A percentile compares a stretch with the other conserved stretches of the same genome.
These are phyloP conservation scores for Noturus placidus DNA, from an alignment of 2,113 vertebrate species.

Conservation along the genomic window DNA sequence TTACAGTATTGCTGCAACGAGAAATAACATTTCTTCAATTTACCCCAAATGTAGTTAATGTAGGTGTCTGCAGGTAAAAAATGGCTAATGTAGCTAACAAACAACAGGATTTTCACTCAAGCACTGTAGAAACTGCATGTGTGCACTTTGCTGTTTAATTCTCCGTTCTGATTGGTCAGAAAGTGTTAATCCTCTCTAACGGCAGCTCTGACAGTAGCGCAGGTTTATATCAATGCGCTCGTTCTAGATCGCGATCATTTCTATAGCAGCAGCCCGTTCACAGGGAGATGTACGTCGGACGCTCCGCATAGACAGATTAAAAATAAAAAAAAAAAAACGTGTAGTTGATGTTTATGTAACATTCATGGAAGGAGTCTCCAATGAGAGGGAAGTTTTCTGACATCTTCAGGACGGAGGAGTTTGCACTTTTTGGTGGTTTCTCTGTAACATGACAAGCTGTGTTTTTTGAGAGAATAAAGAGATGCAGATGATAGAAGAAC, in stretches of 20 bases:
- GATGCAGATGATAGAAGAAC: too few relatives aligned
- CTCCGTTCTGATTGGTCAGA: background rate
- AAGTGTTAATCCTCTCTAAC: background rate
- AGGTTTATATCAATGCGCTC: background rate
- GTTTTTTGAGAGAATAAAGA: too few relatives aligned
- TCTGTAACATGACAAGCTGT: too few relatives aligned
- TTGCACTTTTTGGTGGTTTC: too few relatives aligned
- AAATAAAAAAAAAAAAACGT: too few relatives aligned
- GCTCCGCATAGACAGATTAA: too few relatives aligned
- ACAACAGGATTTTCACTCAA: background rate
- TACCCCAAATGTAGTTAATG: background rate
- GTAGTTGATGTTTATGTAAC: too few relatives aligned
- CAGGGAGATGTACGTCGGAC: too few relatives aligned
- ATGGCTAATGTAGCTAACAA: background rate
- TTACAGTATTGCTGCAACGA: background rate
- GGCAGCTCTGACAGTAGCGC: too few relatives aligned
- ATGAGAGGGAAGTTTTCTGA: too few relatives aligned
- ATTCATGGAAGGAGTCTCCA: too few relatives aligned
- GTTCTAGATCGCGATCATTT: background rate
- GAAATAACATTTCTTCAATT: background rate
- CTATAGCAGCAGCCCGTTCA: background rate
- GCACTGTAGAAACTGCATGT: background rate
- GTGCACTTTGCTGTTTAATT: background rate
- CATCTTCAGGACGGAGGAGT: too few relatives aligned
- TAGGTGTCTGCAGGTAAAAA: background rate